Base-by-base conservation (phyloP, 2,797 vertebrate genomes). In the Pipistrellus pipistrellus region DNA sequence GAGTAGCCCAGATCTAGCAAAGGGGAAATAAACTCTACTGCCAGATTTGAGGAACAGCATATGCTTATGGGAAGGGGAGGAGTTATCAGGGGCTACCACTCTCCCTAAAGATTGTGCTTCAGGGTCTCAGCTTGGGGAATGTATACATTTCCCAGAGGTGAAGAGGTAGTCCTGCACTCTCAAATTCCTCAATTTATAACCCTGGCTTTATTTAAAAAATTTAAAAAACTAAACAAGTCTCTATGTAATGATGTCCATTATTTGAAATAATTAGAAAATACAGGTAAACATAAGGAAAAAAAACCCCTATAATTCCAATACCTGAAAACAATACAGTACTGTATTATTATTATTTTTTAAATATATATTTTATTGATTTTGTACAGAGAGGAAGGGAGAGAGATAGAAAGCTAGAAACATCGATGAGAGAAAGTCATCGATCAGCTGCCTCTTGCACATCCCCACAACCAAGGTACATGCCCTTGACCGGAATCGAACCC, bases 171-270 rank as follows among this genome's bases (percentile, higher is more conserved):
- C 20, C 30, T 48, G 55, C 4, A 77, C 41, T 46, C 57, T 92
- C 53, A 87, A 35, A 92, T 91, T 89, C 66, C 23, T 88, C 23
- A 3, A 44, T 72, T 35, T 72, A 68, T 91, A 87, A 87, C 20
- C 6, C 41, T 64, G 57, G 57, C 48, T 86, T 95, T 53, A 51
- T 51, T 87, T 55, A 53, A 53, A 53, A 32, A 30, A 55, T 59
- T 85, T 83, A 48, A 44, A 87, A 91, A 89, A 41, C 71, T 85
- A 68, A 17, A 38, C 15, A 72, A 69, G 20, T 76, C 78, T 85
- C 46, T 83, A 12, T 46, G 8, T 83, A 76, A 93, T 41, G 11
- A 91, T 23, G 17, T 88, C 84, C 44, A 27, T 38, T 95, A 73
- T 15, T 35, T 76, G 10, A 55, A 73, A 80, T 85, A 59, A 82